phyloP scores from a whole-genome alignment of 2,797 vertebrate species.

The Percopsis omiscomaycus region DNA sequence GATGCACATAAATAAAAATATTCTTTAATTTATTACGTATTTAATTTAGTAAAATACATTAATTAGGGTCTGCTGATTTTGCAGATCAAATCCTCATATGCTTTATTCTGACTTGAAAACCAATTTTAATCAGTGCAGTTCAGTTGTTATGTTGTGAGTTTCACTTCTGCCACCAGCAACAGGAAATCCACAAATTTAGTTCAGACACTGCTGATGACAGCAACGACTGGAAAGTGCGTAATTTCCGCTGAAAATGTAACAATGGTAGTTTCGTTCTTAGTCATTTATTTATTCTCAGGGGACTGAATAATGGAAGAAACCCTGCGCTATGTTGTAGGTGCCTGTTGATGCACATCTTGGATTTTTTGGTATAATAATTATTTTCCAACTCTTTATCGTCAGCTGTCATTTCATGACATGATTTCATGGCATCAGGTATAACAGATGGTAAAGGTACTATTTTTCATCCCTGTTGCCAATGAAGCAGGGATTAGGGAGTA shows the following conservation, averaged over 20 bases:
- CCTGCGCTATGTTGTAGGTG: conserved; percentile 21
- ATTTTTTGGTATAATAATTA: conserved; percentile 1
- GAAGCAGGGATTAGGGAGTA: conserved; percentile 10
- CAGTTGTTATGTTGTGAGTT: conserved; percentile 42
- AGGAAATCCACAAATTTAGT: conserved; percentile 65
- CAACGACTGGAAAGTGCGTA: conserved; percentile 63
- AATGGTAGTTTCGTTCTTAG: conserved; percentile 39
- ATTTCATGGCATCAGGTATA: not conserved
- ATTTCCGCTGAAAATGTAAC: conserved; percentile 35
- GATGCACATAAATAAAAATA: conserved; percentile 25
- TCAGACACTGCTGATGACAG: conserved; percentile 22
- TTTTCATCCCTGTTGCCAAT: conserved; percentile 42
- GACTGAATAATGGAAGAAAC: no score
- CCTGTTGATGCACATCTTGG: not conserved
- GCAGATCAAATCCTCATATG: not conserved
- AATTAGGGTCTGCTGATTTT: conserved; percentile 6
- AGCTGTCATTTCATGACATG: conserved; percentile 21
- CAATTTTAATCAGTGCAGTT: conserved; percentile 13
- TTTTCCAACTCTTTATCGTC: conserved; percentile 8
- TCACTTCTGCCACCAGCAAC: conserved; percentile 56
- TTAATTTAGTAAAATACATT: not conserved
- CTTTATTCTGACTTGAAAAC: conserved; percentile 12
- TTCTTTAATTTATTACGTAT: not conserved
- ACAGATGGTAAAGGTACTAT: conserved; percentile 19
- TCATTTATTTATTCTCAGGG: not conserved